Conservation (phyloP, 2,888 invertebrate species). For the Diabrotica balteata region DNA sequence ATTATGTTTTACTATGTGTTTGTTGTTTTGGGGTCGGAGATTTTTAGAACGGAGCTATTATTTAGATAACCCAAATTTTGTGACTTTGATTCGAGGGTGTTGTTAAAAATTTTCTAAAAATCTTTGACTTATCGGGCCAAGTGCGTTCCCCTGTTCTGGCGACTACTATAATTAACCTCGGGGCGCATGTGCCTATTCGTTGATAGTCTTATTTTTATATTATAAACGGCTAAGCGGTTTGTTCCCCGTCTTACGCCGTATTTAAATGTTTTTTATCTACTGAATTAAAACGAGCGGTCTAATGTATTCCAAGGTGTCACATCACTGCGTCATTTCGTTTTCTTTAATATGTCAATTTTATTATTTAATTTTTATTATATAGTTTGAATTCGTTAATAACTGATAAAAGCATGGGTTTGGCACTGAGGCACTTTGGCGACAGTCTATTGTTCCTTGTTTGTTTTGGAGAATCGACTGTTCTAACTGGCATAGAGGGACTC, state of each 20-base stretch:
- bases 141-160: constrained; percentile 56
- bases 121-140: constrained; percentile 42
- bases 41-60: constrained; percentile 15
- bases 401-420: constrained; percentile 54
- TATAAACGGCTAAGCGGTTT: constrained; percentile 27
- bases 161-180: constrained; percentile 50
- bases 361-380: constrained; percentile 36
- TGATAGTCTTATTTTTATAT: constrained; percentile 46
- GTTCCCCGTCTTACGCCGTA: constrained; percentile 41
- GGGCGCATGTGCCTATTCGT: constrained; percentile 51
- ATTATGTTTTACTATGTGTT: constrained; percentile 41
- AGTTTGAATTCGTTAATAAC: constrained; percentile 41
- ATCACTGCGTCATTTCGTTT: constrained; percentile 50
- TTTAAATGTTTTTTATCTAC: constrained; percentile 53
- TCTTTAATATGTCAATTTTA: constrained; percentile 21
- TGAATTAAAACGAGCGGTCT: constrained; percentile 23
- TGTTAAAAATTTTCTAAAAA: constrained; percentile 23
- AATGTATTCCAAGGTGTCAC: constrained; percentile 51
- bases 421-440: constrained; percentile 47
- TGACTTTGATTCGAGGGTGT: background rate
- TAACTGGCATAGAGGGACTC: constrained; percentile 53
- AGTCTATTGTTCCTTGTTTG: constrained; percentile 30
- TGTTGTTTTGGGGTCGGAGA: constrained; percentile 32
- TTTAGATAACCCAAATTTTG: background rate
- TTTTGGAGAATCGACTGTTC: constrained; percentile 40